phyloP scores from a whole-genome alignment of 2,888 invertebrate genomes.

The Drosophila peninsularis region DNA sequence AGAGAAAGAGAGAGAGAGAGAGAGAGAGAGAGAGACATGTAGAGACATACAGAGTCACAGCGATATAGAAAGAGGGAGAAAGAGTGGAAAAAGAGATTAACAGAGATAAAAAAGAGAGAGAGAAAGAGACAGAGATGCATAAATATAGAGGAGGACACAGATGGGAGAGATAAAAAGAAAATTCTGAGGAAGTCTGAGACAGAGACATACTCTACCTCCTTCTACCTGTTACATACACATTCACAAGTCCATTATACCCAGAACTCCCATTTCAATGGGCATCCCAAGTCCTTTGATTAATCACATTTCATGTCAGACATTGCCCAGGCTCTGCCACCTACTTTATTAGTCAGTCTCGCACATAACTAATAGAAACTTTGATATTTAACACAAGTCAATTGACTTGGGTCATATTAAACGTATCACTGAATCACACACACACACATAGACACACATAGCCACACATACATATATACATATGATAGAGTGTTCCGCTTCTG shows the following conservation, averaged over 20 bases:
- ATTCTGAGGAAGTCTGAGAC: no score
- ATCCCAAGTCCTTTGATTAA: neutral
- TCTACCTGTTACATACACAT: neutral
- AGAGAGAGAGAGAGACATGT: neutral
- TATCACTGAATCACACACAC: conserved; percentile 27
- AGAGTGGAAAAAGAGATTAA: neutral
- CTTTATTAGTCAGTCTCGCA: neutral
- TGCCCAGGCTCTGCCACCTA: neutral
- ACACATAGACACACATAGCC: neutral
- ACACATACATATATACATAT: neutral
- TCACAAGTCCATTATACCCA: neutral
- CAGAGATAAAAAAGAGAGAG: neutral
- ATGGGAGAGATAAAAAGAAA: neutral
- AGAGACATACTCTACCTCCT: no score
- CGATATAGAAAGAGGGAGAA: neutral
- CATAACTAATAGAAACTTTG: conserved; percentile 4
- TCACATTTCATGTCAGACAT: neutral
- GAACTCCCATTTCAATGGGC: neutral
- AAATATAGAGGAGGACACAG: neutral
- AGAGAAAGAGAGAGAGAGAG: neutral
- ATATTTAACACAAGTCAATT: conserved; percentile 31
- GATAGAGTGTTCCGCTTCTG: neutral
- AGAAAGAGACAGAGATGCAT: neutral
- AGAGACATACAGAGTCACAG: neutral
- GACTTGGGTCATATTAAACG: conserved; percentile 37